These are phyloP conservation scores for Linurgus olivaceus DNA, from an alignment of 2,797 vertebrate species.

Conservation along the genomic window DNA sequence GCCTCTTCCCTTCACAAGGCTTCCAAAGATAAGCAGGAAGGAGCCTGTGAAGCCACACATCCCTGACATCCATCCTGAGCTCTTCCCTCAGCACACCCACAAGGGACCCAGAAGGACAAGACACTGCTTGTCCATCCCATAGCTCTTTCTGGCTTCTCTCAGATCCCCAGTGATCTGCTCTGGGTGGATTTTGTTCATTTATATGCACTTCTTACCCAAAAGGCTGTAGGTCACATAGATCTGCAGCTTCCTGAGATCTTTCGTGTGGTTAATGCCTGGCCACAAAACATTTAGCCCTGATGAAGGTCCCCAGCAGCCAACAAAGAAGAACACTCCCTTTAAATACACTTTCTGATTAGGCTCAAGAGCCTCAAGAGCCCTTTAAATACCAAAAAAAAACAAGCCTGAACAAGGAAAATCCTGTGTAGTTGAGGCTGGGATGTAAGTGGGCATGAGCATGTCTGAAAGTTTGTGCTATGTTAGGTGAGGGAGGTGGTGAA, in stretches of 20 bases:
- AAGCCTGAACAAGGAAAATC: neutral
- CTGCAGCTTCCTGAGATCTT: neutral
- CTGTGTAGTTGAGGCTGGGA: neutral
- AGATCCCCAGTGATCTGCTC: neutral
- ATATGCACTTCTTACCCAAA: neutral
- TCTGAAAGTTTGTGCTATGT: neutral
- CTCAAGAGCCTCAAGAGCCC: neutral
- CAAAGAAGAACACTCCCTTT: neutral
- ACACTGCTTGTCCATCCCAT: neutral
- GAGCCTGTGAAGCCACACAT: neutral
- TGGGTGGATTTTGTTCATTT: neutral
- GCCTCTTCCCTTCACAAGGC: neutral
- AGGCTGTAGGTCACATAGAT: neutral
- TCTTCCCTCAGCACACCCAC: neutral
- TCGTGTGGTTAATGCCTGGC: neutral
- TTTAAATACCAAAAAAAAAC: neutral
- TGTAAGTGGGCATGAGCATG: neutral
- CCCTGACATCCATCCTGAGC: neutral
- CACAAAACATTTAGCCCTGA: neutral
- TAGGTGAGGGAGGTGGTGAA: constrained; percentile 11
- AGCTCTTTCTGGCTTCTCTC: neutral
- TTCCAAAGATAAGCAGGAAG: neutral
- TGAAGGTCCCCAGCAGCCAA: neutral
- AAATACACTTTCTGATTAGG: neutral
- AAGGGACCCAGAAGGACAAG: neutral